phyloP scores from a whole-genome alignment of 2,888 invertebrate genomes.

The Aporophyla lueneburgensis region DNA sequence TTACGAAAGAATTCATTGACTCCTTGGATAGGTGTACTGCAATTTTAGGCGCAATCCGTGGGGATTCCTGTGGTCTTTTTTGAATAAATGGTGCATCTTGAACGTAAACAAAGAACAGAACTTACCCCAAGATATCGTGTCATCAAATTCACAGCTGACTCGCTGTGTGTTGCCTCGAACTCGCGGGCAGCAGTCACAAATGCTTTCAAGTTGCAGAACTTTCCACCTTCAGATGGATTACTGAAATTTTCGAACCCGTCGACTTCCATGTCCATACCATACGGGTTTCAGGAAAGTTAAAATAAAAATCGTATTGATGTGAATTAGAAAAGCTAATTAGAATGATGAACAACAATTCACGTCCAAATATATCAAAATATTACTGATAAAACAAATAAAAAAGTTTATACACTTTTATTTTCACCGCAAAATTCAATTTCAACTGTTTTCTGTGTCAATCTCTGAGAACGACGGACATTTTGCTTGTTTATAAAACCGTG shows the following conservation, averaged over 20 bases:
- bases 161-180: conserved; percentile 89
- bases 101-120: conserved; percentile 27
- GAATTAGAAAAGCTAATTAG: conserved; percentile 3
- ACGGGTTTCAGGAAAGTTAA: conserved; percentile 32
- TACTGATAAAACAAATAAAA: conserved; percentile 55
- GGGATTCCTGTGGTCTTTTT: too few relatives aligned
- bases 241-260: conserved; percentile 80
- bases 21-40: neutral
- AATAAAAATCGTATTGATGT: conserved; percentile 1
- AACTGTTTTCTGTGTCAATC: conserved; percentile 82
- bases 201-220: conserved; percentile 88
- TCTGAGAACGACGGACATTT: conserved; percentile 64
- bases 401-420: conserved; percentile 54
- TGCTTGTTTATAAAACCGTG: conserved; percentile 75
- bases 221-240: conserved; percentile 81
- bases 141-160: conserved; percentile 88
- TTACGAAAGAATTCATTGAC: neutral
- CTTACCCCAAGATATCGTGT: conserved; percentile 89
- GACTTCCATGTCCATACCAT: conserved; percentile 81
- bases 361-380: conserved; percentile 32
- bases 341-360: conserved; percentile 12
- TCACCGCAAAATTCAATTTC: conserved; percentile 81
- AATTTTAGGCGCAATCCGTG: neutral
- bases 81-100: neutral
- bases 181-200: conserved; percentile 90